Evolutionary conservation across 2,113 vertebrate genomes (phyloP), one percentile per base, ranked within the genome.

Genomic region (Amphiprion percula): DNA sequence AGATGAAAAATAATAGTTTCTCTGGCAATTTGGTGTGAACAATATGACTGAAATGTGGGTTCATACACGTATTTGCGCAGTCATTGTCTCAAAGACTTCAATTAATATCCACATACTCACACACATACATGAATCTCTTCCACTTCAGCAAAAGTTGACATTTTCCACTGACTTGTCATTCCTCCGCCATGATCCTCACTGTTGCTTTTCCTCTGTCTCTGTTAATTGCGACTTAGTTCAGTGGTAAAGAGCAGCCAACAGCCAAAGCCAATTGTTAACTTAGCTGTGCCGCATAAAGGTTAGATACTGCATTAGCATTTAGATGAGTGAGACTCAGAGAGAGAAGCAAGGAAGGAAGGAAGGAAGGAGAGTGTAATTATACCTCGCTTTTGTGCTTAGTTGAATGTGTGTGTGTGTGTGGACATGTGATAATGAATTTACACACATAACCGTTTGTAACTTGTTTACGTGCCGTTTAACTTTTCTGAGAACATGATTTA

Each of bases 261-360:
- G 83, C 67, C 79, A 77, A 61, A 70, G 21, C 73, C 85, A 72
- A 86, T 81, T 84, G 90, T 84, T 89, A 88, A 79, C 75, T 66
- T 79, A 87, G 86, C 82, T 19, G 1, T 19, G 16, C 79, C 44
- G 83, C 79, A 73, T 72, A 88, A 90, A 91, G 90, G 90, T 91
- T 88, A 90, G 79, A 68, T 67, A 52, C 74, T 63, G 50, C 70
- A 91, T 91, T 91, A 85, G 91, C 89, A 86, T 91, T 91, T 88
- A 85, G 76, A 90, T 87, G 76, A 89, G 84, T 21, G 87, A 83
- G 75, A 74, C 37, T 58, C 19, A 2, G 12, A 44, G 33, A 10
- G 33, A 55, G 61, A 71, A 24, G 21, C 21, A 21, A 21, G 61
- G 71, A 77, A 50, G 68, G 52, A 59, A 23, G 37, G 73, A 71